Base-by-base conservation (phyloP, 2,888 invertebrate species). In the Octodonta nipae region DNA sequence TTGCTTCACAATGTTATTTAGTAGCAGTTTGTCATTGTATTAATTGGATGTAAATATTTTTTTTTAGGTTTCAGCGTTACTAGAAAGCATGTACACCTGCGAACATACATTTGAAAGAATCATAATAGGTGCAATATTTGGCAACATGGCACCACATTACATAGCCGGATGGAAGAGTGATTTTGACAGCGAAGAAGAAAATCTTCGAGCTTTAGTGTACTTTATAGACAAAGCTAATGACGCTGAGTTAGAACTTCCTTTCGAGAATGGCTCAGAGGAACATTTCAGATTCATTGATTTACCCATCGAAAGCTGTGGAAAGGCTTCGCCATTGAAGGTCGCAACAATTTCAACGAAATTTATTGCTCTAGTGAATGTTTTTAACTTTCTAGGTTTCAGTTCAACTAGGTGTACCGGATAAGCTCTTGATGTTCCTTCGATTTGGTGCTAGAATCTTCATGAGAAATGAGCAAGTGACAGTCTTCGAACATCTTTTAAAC, bases 111-210 rank as follows among this genome's bases (percentile, higher is more conserved):
- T 80, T 53, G 78, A 78, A 45, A 66, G 80, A 26, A 68, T 80
- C 40, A 68, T 81, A 55, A 58, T 75, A 50, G 86, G 86, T 3
- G 84, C 86, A 6, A 71, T 87, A 38, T 82, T 86, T 47, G 87
- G 87, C 0, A 75, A 77, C 15, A 71, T 76, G 49, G 83, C 83
- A 2, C 81, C 86, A 0, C 79, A 83, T 50, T 80, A 83, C 44
- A 65, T 87, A 41, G 80, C 84, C 1, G 86, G 86, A 3, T 86
- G 86, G 86, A 82, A 84, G 51, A 83, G 86, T 42, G 86, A 87
- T 57, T 86, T 84, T 51, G 70, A 70, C 43, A 74, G 74, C 51
- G 70, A 77, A 55, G 79, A 83, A 51, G 86, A 87, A 51, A 84
- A 84, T 47, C 63, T 83, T 1, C 69, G 75, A 36, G 86, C 83